Conservation (phyloP, 2,888 invertebrate genomes). For the Brachylomia viminalis region DNA sequence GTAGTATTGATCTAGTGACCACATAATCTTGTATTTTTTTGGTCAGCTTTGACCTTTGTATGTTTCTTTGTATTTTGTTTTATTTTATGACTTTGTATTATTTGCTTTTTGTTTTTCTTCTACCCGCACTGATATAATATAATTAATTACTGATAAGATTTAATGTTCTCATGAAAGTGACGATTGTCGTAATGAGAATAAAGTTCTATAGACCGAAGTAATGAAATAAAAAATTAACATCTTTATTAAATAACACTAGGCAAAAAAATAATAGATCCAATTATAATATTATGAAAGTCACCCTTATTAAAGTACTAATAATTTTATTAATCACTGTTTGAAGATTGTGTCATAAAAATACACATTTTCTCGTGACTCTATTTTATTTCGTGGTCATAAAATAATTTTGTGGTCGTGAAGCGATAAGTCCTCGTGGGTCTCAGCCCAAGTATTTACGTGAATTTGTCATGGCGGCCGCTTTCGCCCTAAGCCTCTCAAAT, state of each 20-base stretch:
- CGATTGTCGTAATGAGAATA: too few relatives aligned
- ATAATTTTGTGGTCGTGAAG: slow-evolving; percentile 21
- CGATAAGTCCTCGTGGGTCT: slow-evolving; percentile 24
- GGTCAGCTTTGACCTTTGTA: background rate
- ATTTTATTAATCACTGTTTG: background rate
- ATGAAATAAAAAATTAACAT: too few relatives aligned
- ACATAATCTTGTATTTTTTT: slow-evolving; percentile 12
- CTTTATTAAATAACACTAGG: too few relatives aligned
- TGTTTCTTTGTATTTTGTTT: too few relatives aligned
- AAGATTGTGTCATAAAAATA: background rate
- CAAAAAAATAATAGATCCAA: background rate
- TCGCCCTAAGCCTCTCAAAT: slow-evolving; percentile 62
- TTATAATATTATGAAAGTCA: background rate
- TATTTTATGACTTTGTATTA: too few relatives aligned
- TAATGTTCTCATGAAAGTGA: too few relatives aligned
- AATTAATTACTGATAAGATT: too few relatives aligned
- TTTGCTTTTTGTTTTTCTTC: too few relatives aligned
- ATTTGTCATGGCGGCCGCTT: slow-evolving; percentile 57
- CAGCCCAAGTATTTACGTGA: slow-evolving; percentile 58
- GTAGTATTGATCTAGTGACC: slow-evolving; percentile 6
- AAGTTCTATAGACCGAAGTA: too few relatives aligned
- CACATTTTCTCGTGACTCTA: background rate
- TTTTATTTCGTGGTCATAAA: slow-evolving; percentile 23
- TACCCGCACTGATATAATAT: too few relatives aligned
- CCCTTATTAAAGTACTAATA: background rate